These are phyloP conservation scores for Cyanoramphus novaezelandiae DNA, from an alignment of 2,113 vertebrate genomes.

Conservation along the genomic window DNA sequence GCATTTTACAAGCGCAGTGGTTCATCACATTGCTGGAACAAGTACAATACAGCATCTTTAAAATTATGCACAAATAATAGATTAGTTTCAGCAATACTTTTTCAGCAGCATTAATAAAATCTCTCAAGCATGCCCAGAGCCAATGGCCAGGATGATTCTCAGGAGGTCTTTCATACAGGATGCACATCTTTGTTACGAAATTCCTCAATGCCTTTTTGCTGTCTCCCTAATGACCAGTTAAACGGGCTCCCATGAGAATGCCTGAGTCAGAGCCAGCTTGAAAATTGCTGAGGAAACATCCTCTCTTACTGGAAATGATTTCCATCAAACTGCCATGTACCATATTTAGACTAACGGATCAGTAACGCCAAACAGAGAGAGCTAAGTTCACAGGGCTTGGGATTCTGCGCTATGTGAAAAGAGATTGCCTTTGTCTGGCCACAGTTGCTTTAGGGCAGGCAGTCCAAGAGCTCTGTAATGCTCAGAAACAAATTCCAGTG, in stretches of 20 bases:
- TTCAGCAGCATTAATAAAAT: slow-evolving; percentile 62
- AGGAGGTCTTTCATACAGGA: slow-evolving; percentile 69
- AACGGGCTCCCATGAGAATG: slow-evolving; percentile 74
- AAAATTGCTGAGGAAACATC: slow-evolving; percentile 84
- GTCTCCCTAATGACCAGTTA: slow-evolving; percentile 82
- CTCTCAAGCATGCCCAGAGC: slow-evolving; percentile 42
- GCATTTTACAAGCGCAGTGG: neutral
- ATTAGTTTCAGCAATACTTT: slow-evolving; percentile 9
- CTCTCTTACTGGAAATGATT: slow-evolving; percentile 86
- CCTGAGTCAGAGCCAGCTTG: slow-evolving; percentile 80
- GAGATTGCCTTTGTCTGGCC: slow-evolving; percentile 61
- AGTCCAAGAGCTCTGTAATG: neutral
- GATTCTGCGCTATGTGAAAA: slow-evolving; percentile 61
- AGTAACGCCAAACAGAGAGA: slow-evolving; percentile 65
- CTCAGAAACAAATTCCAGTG: neutral
- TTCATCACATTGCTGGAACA: slow-evolving; percentile 37
- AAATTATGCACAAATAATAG: slow-evolving; percentile 18
- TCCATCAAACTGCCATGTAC: slow-evolving; percentile 72
- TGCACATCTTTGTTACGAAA: slow-evolving; percentile 74
- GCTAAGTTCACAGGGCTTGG: slow-evolving; percentile 58
- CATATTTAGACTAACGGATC: slow-evolving; percentile 74
- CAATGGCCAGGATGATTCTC: slow-evolving; percentile 63
- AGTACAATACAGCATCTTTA: slow-evolving; percentile 26
- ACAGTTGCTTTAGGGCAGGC: slow-evolving; percentile 41
- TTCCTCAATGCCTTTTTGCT: slow-evolving; percentile 80